Evolutionary conservation across 2,797 vertebrate genomes (phyloP), one percentile per base, ranked within the genome.

Genomic region (Oreochromis grahami): DNA sequence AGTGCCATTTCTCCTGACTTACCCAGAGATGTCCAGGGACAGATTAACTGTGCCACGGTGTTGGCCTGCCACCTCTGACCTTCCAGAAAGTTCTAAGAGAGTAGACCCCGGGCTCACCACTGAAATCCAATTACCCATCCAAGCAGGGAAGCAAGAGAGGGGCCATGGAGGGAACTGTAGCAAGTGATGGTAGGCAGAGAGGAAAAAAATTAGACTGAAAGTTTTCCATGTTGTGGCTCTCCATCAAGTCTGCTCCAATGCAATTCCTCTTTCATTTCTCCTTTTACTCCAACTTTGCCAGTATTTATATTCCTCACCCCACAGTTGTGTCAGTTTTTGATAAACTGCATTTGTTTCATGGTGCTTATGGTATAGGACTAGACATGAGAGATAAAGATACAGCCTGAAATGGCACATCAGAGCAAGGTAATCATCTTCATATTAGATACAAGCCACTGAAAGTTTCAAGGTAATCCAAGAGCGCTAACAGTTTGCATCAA

Each of bases 41-140:
- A 94, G 92, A 95, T 95, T 94, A 95, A 85, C 92, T 87, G 87
- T 92, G 94, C 93, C 94, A 93, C 86, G 41, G 85, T 90, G 85
- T 89, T 91, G 93, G 88, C 92, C 93, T 93, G 86, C 84, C 89
- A 95, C 94, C 93, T 90, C 83, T 92, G 91, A 95, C 94, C 94
- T 93, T 91, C 86, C 86, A 89, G 84, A 92, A 92, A 93, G 92
- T 93, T 95, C 92, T 91, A 79, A 87, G 90, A 93, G 91, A 91
- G 89, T 84, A 90, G 88, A 91, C 92, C 86, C 91, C 63, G 88
- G 84, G 90, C 90, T 91, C 88, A 87, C 88, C 70, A 84, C 86
- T 91, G 81, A 92, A 95, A 95, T 95, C 92, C 93, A 95, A 95
- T 95, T 95, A 95, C 90, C 90, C 85, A 92, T 86, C 89, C 87